Evolutionary conservation across 2,113 vertebrate genomes (phyloP).

Genomic region (Haliaeetus leucogaster): DNA sequence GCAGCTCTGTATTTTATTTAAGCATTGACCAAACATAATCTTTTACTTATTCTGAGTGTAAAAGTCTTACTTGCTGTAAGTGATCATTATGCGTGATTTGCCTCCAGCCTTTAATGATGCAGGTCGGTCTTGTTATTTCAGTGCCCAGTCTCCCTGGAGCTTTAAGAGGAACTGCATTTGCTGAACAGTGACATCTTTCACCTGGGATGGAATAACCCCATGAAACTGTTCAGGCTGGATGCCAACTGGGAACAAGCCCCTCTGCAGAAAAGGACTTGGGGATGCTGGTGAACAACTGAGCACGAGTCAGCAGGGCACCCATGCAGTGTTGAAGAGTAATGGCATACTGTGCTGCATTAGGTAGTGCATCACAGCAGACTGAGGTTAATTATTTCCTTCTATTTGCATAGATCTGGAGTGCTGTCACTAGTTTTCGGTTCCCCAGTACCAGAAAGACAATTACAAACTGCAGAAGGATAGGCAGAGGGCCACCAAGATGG

Average conservation of each 20-base stretch:
- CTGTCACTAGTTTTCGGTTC: neutral
- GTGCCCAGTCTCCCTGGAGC: neutral
- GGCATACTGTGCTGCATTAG: neutral
- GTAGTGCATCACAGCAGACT: neutral
- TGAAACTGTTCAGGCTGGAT: neutral
- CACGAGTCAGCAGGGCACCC: fast-evolving
- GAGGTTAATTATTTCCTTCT: neutral
- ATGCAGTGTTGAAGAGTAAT: neutral
- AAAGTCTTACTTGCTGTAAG: neutral
- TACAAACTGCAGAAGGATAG: neutral
- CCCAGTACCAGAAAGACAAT: neutral
- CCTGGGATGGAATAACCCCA: neutral
- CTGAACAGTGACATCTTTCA: neutral
- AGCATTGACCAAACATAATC: neutral
- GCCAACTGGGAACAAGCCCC: neutral
- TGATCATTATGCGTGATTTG: neutral
- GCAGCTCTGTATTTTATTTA: neutral
- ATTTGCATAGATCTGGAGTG: neutral
- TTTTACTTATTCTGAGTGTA: neutral
- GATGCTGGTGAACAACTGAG: neutral
- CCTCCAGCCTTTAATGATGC: neutral
- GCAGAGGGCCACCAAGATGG: neutral
- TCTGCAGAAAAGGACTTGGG: neutral
- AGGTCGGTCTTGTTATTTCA: neutral
- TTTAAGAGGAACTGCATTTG: neutral